These are phyloP conservation scores for Atta texana DNA, from an alignment of 1,140 invertebrate genomes.

Conservation along the genomic window DNA sequence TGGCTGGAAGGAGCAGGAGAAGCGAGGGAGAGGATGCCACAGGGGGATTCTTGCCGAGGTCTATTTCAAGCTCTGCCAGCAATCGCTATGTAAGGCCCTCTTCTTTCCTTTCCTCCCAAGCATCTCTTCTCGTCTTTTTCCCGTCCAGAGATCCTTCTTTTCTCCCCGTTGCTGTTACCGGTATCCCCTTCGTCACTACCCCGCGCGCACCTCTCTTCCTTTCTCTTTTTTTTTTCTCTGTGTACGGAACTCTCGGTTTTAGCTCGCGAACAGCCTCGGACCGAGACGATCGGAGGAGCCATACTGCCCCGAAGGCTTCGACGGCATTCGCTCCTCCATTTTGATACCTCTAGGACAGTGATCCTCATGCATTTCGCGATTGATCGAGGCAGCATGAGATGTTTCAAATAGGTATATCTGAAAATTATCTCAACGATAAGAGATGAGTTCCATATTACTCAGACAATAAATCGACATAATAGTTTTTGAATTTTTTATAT, in stretches of 20 bases:
- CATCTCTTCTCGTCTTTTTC: slow-evolving; percentile 40
- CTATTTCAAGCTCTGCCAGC: slow-evolving; percentile 82
- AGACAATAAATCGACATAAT: not conserved
- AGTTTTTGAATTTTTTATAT: not conserved
- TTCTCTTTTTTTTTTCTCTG: slow-evolving; percentile 51
- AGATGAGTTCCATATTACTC: not conserved
- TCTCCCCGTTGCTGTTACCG: not conserved
- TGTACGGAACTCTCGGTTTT: slow-evolving; percentile 68
- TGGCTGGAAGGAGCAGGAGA: slow-evolving; percentile 26
- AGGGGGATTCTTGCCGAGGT: slow-evolving; percentile 80
- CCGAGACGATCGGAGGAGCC: slow-evolving; percentile 67
- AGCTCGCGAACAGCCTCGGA: slow-evolving; percentile 72
- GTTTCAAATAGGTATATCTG: not conserved
- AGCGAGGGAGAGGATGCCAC: slow-evolving; percentile 73
- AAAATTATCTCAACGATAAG: not conserved
- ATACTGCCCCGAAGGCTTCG: slow-evolving; percentile 68
- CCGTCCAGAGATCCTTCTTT: not conserved
- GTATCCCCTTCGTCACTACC: slow-evolving; percentile 5
- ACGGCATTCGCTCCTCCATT: slow-evolving; percentile 69
- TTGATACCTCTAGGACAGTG: slow-evolving; percentile 76
- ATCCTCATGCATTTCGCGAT: slow-evolving; percentile 69
- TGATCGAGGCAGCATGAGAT: not conserved
- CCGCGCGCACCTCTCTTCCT: slow-evolving; percentile 6
- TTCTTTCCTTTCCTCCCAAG: slow-evolving; percentile 61
- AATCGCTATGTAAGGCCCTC: slow-evolving; percentile 78